Evolutionary conservation across 1,140 invertebrate genomes (phyloP), one percentile per base, ranked within the genome.

Genomic region (Eurosta solidaginis): DNA sequence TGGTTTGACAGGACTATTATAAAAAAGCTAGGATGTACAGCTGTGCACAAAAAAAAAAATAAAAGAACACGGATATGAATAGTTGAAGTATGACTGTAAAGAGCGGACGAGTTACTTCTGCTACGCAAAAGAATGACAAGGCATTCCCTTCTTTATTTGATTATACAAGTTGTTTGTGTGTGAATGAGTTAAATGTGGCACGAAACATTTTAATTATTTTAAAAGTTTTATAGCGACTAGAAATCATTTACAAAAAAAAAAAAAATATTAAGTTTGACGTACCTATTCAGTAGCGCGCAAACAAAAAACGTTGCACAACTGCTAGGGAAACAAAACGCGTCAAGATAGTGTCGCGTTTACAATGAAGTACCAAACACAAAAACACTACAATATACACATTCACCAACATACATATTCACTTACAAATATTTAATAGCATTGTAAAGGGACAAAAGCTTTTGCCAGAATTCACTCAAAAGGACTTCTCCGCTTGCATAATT

Each of bases 131-230:
- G 54, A 25, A 59, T 59, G 54, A 59, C 27, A 17, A 12, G 14
- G 27, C 54, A 59, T 59, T 59, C 25, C n/a, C n/a, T n/a, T n/a
- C n/a, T n/a, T n/a, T n/a, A n/a, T n/a, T n/a, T n/a, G n/a, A 59
- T 33, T 10, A 7, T 10, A 27, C 25, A 12, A 22, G n/a, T 59
- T 59, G 3, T 42, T 40, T 7, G 22, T 12, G 20, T 20, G 14
- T 68, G 33, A 74, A 47, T 45, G 73, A 47, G 73, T 74, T 74
- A 74, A 74, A 85, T 84, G 84, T 85, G 84, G 80, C 84, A 84
- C 83, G 82, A 85, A 85, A 85, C 84, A 85, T 85, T 85, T 85
- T 83, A 85, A 85, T 84, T 85, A 85, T 85, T 85, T 85, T 85
- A 85, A 85, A 85, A 82, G 84, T 85, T 85, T 85, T 83, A 85